Evolutionary conservation across 1,140 invertebrate species (phyloP), one percentile per base, ranked within the genome.

Genomic region (Aporrectodea caliginosa): DNA sequence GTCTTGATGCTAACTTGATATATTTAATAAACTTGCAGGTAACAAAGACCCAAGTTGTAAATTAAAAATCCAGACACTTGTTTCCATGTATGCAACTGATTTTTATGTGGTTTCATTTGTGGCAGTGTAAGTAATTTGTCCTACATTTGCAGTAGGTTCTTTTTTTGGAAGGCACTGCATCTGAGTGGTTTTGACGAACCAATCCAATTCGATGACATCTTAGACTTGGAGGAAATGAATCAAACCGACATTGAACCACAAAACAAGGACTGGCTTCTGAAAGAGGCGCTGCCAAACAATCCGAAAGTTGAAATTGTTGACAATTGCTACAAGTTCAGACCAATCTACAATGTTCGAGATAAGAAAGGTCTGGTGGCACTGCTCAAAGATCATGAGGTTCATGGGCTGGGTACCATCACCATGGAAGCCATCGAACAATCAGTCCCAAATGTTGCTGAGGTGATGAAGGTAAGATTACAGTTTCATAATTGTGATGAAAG

Each of bases 161-260:
- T 2, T 32, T 70, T 16, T 69, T 27, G 2, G n/a, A n/a, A 79
- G 80, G 16, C 30, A 43, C n/a, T 29, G 72, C 95, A 98, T 90
- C 94, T 96, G 85, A 93, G 96, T 70, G 95, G 95, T 0, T 94
- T 98, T 86, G 93, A 93, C 84, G 94, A 98, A 90, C 93, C 95
- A 0, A 88, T 99, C 16, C 92, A 91, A 1, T 89, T 99, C 75
- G 96, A 98, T 72, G 98, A 99, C 89, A 96, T 99, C 81, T 89
- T 99, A 1, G 97, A 99, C 90, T n/a, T n/a, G n/a, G n/a, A n/a
- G n/a, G 98, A 99, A 91, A 98, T 97, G 1, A 98, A 98, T 90
- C 95, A 98, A 87, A 88, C 98, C 68, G 97, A 98, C 90, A 93
- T 98, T 80, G 93, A 93, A 30, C 92, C 91, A 78, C 96, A 95